Conservation (phyloP, 2,888 invertebrate species). For the Norana najaformis region DNA sequence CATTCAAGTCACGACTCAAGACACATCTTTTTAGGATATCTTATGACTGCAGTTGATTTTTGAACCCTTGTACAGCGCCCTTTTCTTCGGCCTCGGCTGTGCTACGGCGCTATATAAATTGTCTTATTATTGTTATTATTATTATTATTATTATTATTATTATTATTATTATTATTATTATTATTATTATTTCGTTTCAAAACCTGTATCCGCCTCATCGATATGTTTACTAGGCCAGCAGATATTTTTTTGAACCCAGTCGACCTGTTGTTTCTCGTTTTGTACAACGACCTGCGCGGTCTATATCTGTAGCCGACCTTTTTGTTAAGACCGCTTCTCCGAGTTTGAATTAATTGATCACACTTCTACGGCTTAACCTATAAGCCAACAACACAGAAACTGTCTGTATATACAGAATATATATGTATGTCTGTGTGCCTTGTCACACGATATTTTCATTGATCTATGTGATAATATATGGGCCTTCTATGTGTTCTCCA, state of each 20-base stretch:
- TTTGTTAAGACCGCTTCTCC: neutral
- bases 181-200: no score
- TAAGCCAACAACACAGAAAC: neutral
- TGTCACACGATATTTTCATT: neutral
- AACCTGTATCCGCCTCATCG: no score
- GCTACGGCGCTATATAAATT: no score
- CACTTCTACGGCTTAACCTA: neutral
- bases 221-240: no score
- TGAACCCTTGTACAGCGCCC: no score
- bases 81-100: no score
- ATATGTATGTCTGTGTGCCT: neutral
- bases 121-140: no score
- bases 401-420: neutral
- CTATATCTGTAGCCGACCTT: neutral
- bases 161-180: no score
- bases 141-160: no score
- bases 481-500: neutral
- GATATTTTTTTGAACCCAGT: neutral
- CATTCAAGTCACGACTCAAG: no score
- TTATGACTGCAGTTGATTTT: no score
- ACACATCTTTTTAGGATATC: no score
- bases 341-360: constrained; percentile 13
- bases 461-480: neutral
- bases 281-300: neutral
- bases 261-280: neutral